These are phyloP conservation scores for Chaetogeoica ovagalla DNA, from an alignment of 2,888 invertebrate species.

Conservation along the genomic window DNA sequence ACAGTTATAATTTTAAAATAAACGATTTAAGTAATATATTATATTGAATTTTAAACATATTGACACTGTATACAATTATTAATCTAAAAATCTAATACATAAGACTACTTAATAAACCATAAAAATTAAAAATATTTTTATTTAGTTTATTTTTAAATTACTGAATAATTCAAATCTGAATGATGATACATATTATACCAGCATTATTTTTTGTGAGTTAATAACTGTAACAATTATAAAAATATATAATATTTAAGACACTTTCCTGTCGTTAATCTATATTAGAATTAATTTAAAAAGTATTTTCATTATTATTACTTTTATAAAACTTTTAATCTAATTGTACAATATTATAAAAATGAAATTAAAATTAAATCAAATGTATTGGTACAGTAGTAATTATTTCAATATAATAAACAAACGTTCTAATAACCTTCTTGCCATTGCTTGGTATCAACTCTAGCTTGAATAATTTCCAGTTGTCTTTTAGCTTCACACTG, in stretches of 20 bases:
- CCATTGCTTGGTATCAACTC: conserved; percentile 83
- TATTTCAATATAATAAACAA: too few relatives aligned
- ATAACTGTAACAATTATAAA: conserved; percentile 29
- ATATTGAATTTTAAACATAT: background rate
- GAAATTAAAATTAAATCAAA: conserved; percentile 16
- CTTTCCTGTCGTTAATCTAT: background rate
- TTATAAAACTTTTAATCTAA: background rate
- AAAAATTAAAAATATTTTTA: background rate
- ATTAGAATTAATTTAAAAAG: conserved; percentile 23
- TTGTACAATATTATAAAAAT: conserved; percentile 11
- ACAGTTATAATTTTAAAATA: background rate
- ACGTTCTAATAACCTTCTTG: conserved; percentile 80
- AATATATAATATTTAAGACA: conserved; percentile 10
- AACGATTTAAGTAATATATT: background rate
- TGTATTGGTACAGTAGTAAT: background rate
- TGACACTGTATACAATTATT: background rate
- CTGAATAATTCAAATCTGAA: background rate
- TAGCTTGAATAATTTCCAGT: conserved; percentile 81
- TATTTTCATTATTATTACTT: background rate
- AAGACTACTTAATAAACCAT: background rate
- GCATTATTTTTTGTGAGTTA: background rate
- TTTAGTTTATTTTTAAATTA: background rate
- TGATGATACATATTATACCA: background rate
- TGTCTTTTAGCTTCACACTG: conserved; percentile 95
- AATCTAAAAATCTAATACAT: background rate